These are phyloP conservation scores for Leptopterna dolabrata DNA, from an alignment of 2,888 invertebrate genomes.

Conservation along the genomic window DNA sequence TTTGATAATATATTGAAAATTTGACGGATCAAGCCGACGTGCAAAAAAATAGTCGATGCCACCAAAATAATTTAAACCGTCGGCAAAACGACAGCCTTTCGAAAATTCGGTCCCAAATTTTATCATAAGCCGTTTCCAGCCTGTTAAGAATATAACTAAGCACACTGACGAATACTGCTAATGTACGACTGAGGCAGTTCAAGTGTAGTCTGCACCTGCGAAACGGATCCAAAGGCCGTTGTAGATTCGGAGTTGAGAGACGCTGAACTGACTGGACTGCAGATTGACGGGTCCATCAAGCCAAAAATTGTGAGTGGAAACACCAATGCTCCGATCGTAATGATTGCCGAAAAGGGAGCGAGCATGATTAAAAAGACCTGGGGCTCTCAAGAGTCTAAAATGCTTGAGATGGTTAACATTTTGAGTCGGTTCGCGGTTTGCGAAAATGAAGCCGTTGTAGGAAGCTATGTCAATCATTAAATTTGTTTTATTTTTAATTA, in stretches of 20 bases:
- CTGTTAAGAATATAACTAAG: constrained; percentile 77
- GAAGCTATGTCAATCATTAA: too few relatives aligned
- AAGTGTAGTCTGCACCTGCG: constrained; percentile 89
- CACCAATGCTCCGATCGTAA: constrained; percentile 89
- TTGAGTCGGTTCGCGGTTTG: too few relatives aligned
- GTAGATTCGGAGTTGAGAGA: too few relatives aligned
- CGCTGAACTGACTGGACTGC: too few relatives aligned
- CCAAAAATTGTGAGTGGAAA: constrained; percentile 89
- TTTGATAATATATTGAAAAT: constrained; percentile 70
- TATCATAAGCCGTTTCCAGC: constrained; percentile 82
- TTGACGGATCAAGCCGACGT: constrained; percentile 80
- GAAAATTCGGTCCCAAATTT: constrained; percentile 81
- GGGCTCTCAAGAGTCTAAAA: constrained; percentile 66
- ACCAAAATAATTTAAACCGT: constrained; percentile 59
- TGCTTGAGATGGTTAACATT: too few relatives aligned
- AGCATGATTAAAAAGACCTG: constrained; percentile 88
- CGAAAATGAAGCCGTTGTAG: too few relatives aligned
- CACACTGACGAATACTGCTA: constrained; percentile 86
- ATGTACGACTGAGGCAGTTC: constrained; percentile 88
- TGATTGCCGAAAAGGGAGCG: constrained; percentile 90
- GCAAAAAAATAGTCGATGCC: constrained; percentile 84
- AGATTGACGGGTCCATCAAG: constrained; percentile 89
- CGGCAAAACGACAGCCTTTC: constrained; percentile 72
- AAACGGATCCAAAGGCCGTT: constrained; percentile 82
- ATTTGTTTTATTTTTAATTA: too few relatives aligned